A percentile compares a stretch with the other conserved stretches of the same genome.
These are phyloP conservation scores for Formica exsecta DNA, from an alignment of 1,140 invertebrate species.

Conservation along the genomic window DNA sequence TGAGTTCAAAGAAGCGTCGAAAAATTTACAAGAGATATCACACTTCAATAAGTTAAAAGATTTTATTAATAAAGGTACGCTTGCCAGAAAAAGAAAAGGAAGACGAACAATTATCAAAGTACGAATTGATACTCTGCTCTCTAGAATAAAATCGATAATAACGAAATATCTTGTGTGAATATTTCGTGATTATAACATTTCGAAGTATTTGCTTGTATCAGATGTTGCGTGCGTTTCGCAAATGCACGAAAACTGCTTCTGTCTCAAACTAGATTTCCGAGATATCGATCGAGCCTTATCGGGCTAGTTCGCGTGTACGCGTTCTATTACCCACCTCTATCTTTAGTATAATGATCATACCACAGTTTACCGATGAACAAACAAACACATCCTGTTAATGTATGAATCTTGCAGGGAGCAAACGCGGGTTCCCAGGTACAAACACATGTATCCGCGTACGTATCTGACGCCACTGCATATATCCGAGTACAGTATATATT, in stretches of 20 bases:
- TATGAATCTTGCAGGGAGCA: conserved; percentile 66
- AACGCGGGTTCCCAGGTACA: conserved; percentile 58
- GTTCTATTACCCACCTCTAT: conserved; percentile 42
- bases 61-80: not conserved
- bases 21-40: not conserved
- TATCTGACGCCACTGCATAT: conserved; percentile 19
- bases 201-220: not conserved
- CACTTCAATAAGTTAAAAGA: not conserved
- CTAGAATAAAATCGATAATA: not conserved
- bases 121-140: not conserved
- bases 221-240: not conserved
- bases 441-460: conserved; percentile 29
- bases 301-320: conserved; percentile 20
- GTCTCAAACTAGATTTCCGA: conserved; percentile 41
- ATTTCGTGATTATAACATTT: not conserved
- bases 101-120: not conserved
- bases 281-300: conserved; percentile 45
- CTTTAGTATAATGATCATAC: conserved; percentile 51
- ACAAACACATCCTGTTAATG: conserved; percentile 66
- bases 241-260: not conserved
- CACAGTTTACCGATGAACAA: conserved; percentile 65
- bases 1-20: not conserved
- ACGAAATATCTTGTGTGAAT: not conserved
- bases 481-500: not conserved
- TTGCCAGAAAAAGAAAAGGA: no score